Evolutionary conservation across 2,797 vertebrate genomes (phyloP), one percentile per base, ranked within the genome.

Genomic region (Passerculus sandwichensis): DNA sequence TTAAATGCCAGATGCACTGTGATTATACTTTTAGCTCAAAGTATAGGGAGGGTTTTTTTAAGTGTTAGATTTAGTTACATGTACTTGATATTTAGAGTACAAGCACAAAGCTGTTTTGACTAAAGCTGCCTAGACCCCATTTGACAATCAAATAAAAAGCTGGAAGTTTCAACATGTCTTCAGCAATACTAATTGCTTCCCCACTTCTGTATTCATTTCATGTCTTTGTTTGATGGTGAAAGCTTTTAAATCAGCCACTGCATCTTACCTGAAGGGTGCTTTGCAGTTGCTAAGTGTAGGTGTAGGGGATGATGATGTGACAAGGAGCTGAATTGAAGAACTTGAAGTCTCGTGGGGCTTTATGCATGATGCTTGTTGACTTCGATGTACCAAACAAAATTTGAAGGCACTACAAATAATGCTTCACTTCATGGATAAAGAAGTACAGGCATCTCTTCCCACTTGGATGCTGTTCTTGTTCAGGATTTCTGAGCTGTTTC

Each of bases 141-240:
- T 89, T 88, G 93, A 85, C 82, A 91, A 92, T 89, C 91, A 94
- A 64, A 94, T 89, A 87, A 77, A 91, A 93, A 85, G 47, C 72
- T 89, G 44, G 54, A 77, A 12, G 32, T 94, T 94, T 96, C 75
- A 91, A 47, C 67, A 59, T 77, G 34, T 89, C 57, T 85, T 82
- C 82, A 93, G 89, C 77, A 84, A 67, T 91, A 81, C 60, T 94
- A 88, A 94, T 91, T 11, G 26, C 59, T 89, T 95, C 76, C 59
- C 74, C 5, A 0, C 21, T 80, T 95, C 60, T 60, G 59, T 87
- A 93, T 96, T 96, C 82, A 7, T 88, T 91, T 29, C 47, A 14
- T 78, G 85, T 81, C 62, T 91, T 92, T 74, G 67, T 91, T 94
- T 64, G 89, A 84, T 78, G 60, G 69, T 85, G 64, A 62, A 91